These are phyloP conservation scores for Panzeria rudis DNA, from an alignment of 2,888 invertebrate genomes.

Conservation along the genomic window DNA sequence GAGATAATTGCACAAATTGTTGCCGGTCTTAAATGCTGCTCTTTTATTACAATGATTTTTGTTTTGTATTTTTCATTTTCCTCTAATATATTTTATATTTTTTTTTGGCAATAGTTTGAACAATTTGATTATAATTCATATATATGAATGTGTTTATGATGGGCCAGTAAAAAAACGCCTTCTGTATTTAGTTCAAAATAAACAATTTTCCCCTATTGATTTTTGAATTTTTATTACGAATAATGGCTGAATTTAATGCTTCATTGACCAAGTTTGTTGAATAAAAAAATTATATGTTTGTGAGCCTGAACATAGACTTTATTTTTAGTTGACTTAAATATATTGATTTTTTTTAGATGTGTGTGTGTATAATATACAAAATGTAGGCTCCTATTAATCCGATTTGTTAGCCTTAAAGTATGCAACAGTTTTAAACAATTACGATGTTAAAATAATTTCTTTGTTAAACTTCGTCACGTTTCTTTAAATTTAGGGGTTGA, in stretches of 20 bases:
- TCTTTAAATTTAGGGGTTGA: too few relatives aligned
- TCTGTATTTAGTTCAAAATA: slow-evolving; percentile 8
- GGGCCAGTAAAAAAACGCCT: slow-evolving; percentile 32
- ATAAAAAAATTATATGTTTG: background rate
- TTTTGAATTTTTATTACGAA: slow-evolving; percentile 11
- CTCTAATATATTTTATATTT: background rate
- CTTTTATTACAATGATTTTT: slow-evolving; percentile 1
- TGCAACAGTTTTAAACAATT: background rate
- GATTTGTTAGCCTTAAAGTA: background rate
- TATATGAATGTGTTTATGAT: slow-evolving; percentile 57
- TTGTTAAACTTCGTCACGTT: too few relatives aligned
- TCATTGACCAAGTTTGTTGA: slow-evolving; percentile 9
- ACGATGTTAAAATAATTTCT: too few relatives aligned
- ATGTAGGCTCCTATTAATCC: background rate
- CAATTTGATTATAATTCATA: slow-evolving; percentile 58
- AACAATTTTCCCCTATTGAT: slow-evolving; percentile 32
- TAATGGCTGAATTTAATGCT: slow-evolving; percentile 43
- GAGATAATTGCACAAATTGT: slow-evolving; percentile 53
- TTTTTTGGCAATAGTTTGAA: slow-evolving; percentile 53
- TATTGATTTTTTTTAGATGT: background rate
- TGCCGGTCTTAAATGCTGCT: slow-evolving; percentile 23
- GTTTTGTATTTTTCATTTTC: background rate
- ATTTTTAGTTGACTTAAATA: background rate
- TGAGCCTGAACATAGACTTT: background rate
- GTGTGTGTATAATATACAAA: too few relatives aligned